Percentiles rank a stretch among this genome's conserved stretches.
Conservation (phyloP, 2,797 vertebrate species). For the Sylvia borin region DNA sequence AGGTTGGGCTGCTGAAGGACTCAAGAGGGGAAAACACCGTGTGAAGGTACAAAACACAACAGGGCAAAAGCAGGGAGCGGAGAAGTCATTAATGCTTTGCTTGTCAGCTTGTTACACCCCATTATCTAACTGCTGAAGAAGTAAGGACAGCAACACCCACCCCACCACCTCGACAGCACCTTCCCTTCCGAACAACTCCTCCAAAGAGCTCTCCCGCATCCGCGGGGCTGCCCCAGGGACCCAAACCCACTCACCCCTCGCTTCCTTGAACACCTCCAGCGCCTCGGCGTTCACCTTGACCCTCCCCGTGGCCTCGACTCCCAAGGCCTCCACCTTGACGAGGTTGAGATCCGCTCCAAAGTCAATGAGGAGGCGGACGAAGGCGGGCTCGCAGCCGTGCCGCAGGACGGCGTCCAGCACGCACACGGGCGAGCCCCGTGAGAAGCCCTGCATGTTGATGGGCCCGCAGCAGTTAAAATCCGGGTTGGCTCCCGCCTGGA, state of each 20-base stretch:
- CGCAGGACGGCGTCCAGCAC: conserved; percentile 90
- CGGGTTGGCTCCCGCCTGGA: conserved; percentile 90
- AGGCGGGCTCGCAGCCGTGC: conserved; percentile 88
- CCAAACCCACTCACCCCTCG: conserved; percentile 80
- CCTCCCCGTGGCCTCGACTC: conserved; percentile 76
- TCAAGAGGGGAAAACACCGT: neutral
- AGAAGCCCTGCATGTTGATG: conserved; percentile 83
- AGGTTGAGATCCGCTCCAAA: conserved; percentile 88
- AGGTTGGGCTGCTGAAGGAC: neutral
- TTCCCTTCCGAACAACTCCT: neutral
- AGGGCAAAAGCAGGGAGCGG: neutral
- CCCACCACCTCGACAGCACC: neutral
- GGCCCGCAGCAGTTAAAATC: conserved; percentile 92
- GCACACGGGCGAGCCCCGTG: conserved; percentile 85
- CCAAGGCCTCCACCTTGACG: conserved; percentile 82
- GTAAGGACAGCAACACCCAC: neutral
- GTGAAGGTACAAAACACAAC: neutral
- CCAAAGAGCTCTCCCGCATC: neutral
- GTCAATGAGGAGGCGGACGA: conserved; percentile 87
- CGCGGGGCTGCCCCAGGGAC: fast-evolving
- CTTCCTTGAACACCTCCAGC: conserved; percentile 83
- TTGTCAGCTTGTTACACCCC: neutral
- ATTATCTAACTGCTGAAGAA: neutral
- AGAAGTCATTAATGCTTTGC: neutral
- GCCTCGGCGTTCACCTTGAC: conserved; percentile 88